phyloP scores from a whole-genome alignment of 2,888 invertebrate species.

The Malacosoma neustria region DNA sequence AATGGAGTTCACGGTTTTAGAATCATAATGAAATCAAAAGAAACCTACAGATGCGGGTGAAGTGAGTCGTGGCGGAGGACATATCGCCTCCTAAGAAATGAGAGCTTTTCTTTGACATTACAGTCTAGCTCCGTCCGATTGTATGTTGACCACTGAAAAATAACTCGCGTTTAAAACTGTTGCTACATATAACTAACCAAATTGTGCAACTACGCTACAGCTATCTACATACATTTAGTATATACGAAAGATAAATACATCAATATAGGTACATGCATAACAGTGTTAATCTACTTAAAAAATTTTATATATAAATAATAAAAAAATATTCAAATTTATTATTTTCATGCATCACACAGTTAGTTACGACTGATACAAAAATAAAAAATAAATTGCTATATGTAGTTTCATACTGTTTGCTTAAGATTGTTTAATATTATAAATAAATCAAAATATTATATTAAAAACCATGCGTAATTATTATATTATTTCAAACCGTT shows the following conservation, averaged over 20 bases:
- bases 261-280: too few relatives aligned
- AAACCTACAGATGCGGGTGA: slow-evolving; percentile 66
- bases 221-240: slow-evolving; percentile 14
- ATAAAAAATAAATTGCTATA: too few relatives aligned
- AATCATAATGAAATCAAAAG: slow-evolving; percentile 47
- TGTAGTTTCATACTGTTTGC: too few relatives aligned
- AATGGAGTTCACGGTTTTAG: slow-evolving; percentile 22
- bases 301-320: not conserved
- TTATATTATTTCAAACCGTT: not conserved
- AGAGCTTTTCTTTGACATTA: slow-evolving; percentile 41
- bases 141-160: slow-evolving; percentile 70
- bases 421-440: too few relatives aligned
- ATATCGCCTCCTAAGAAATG: slow-evolving; percentile 46
- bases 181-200: slow-evolving; percentile 40
- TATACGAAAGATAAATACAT: too few relatives aligned
- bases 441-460: too few relatives aligned
- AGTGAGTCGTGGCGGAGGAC: slow-evolving; percentile 63
- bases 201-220: slow-evolving; percentile 31
- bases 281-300: too few relatives aligned
- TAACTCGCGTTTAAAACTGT: slow-evolving; percentile 56
- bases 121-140: slow-evolving; percentile 65
- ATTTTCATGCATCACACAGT: slow-evolving; percentile 19
- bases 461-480: too few relatives aligned
- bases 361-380: slow-evolving; percentile 30
- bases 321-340: not conserved